Evolutionary conservation across 2,888 invertebrate genomes (phyloP).

Genomic region (Incurvaria masculella): DNA sequence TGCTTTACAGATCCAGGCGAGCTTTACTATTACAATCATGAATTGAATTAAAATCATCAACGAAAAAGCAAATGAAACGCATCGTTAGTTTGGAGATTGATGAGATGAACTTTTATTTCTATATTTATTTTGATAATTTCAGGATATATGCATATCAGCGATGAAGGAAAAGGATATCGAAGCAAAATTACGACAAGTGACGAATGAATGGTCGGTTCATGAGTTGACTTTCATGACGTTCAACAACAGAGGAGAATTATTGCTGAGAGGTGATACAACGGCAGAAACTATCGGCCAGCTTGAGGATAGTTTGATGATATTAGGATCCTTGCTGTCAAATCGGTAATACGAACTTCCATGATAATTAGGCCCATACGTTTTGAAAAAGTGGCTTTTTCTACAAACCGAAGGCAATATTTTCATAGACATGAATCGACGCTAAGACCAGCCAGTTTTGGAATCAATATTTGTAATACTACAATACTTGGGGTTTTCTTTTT

Average conservation of each 20-base stretch:
- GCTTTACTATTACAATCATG: no score
- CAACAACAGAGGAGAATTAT: conserved; percentile 89
- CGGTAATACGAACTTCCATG: conserved; percentile 48
- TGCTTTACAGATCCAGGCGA: no score
- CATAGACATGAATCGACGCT: no score
- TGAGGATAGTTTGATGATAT: conserved; percentile 95
- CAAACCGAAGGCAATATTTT: no score
- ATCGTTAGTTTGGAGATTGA: no score
- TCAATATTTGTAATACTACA: no score
- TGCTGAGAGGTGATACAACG: conserved; percentile 90
- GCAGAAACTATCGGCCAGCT: conserved; percentile 92
- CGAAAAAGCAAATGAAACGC: no score
- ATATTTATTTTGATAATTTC: conserved; percentile 13
- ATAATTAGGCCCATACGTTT: not conserved
- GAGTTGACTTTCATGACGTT: conserved; percentile 93
- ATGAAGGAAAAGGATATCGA: conserved; percentile 98
- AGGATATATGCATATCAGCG: conserved; percentile 96
- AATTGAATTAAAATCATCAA: no score
- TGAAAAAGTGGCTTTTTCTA: no score
- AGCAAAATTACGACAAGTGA: conserved; percentile 90
- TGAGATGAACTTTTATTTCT: no score
- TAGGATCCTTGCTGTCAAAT: conserved; percentile 91
- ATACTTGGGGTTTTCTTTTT: no score
- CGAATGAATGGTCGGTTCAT: conserved; percentile 93
- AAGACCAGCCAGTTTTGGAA: no score